Evolutionary conservation across 2,888 invertebrate genomes (phyloP), one percentile per base, ranked within the genome.

Genomic region (Nyleta sp.): DNA sequence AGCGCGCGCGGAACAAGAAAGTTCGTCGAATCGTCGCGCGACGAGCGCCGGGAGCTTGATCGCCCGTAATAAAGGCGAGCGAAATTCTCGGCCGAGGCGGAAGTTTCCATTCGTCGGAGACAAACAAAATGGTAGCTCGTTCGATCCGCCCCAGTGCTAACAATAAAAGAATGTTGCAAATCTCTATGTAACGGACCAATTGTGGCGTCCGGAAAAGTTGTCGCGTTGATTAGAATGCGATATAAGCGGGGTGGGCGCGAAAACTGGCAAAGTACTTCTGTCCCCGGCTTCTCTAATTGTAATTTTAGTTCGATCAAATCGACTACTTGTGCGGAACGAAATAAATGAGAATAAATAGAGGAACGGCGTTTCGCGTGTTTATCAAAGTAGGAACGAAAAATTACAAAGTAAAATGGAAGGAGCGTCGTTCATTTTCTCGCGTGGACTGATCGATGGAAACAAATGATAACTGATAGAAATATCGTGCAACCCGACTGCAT

Each of bases 41-140:
- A 59, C 55, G 40, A 15, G 71, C 28, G 20, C 28, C 18, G 44
- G 71, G 67, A 38, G 33, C 13, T 15, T 42, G 52, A 53, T 60
- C 22, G 48, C 5, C 13, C 24, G 40, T 18, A 50, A 46, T 10
- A 71, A 33, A 64, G 8, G 18, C 15, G 48, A 50, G 46, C 48
- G 38, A 33, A 73, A 62, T 40, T 44, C 48, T 57, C 35, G 59
- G 48, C 44, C 42, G 33, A 42, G 62, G 38, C 35, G 35, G 31
- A 57, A 50, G 46, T 80, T 77, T 78, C 55, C 31, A 52, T 75
- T 77, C 22, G 70, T 80, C 80, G 80, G 71, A 80, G 77, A 75
- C 73, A 85, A 85, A 87, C 84, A 87, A 86, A 88, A 87, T 87
- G 86, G 84, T 85, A 80, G 85, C 84, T 86, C 84, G 81, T 85